Evolutionary conservation across 2,113 vertebrate species (phyloP).

Genomic region (Benthochromis sp.): DNA sequence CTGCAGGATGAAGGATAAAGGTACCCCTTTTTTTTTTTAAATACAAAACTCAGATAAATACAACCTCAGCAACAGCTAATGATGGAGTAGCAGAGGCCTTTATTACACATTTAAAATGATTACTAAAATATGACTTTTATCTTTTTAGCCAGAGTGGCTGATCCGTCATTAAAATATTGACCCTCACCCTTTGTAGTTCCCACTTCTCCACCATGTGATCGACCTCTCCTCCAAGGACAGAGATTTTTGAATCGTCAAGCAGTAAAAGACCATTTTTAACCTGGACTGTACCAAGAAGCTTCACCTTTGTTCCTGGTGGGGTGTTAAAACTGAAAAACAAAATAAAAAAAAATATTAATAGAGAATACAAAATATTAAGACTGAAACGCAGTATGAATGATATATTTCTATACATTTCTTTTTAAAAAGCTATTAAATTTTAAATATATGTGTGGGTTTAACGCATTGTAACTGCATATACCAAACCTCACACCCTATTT

Average conservation of each 20-base stretch:
- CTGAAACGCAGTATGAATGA: background rate
- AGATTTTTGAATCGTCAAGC: slow-evolving; percentile 86
- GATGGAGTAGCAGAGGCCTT: background rate
- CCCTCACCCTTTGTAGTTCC: slow-evolving; percentile 93
- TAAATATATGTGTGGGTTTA: background rate
- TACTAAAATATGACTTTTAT: background rate
- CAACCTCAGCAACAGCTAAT: background rate
- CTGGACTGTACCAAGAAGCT: slow-evolving; percentile 82
- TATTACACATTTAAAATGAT: background rate
- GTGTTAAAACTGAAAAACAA: slow-evolving; percentile 70
- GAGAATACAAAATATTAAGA: slow-evolving; percentile 6
- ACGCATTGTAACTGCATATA: background rate
- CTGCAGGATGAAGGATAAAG: slow-evolving; percentile 58
- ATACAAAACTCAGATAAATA: background rate
- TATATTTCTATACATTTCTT: background rate
- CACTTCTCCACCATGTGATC: slow-evolving; percentile 97
- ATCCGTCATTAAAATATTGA: background rate
- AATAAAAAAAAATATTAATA: background rate
- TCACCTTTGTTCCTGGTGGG: slow-evolving; percentile 95
- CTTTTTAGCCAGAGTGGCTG: background rate
- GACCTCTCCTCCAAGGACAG: slow-evolving; percentile 91
- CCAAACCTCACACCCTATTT: background rate
- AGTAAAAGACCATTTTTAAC: slow-evolving; percentile 91
- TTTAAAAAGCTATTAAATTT: background rate
- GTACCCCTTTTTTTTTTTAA: background rate